Conservation (phyloP, 2,113 vertebrate genomes). For the Chroicocephalus ridibundus region DNA sequence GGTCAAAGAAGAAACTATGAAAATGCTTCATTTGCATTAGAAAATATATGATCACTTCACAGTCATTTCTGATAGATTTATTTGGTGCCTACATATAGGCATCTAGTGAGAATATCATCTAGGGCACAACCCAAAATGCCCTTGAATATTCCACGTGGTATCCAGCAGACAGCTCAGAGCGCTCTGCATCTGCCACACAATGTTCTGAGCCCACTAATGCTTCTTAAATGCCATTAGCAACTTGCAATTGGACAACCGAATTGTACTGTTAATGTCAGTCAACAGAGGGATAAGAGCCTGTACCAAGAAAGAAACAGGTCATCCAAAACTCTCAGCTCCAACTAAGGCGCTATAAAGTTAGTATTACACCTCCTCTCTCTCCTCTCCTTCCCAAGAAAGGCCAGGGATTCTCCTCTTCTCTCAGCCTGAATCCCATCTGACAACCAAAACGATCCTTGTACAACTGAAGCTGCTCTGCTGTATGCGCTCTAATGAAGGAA, state of each 20-base stretch:
- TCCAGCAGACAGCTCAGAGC: not conserved
- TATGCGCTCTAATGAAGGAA: not conserved
- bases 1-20: not conserved
- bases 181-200: not conserved
- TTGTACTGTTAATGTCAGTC: not conserved
- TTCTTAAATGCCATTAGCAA: slow-evolving; percentile 7
- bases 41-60: not conserved
- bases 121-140: not conserved
- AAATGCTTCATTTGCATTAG: not conserved
- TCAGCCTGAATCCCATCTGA: not conserved
- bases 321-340: not conserved
- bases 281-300: not conserved
- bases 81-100: not conserved
- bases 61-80: not conserved
- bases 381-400: not conserved
- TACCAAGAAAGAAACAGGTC: not conserved
- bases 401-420: not conserved
- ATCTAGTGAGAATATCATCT: not conserved
- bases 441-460: not conserved
- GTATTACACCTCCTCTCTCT: not conserved
- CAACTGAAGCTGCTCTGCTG: not conserved
- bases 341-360: not conserved
- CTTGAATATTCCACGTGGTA: not conserved
- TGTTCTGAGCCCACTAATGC: not conserved
- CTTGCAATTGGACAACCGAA: not conserved